These are phyloP conservation scores for Pterostichus niger DNA, from an alignment of 2,888 invertebrate species.

Conservation along the genomic window DNA sequence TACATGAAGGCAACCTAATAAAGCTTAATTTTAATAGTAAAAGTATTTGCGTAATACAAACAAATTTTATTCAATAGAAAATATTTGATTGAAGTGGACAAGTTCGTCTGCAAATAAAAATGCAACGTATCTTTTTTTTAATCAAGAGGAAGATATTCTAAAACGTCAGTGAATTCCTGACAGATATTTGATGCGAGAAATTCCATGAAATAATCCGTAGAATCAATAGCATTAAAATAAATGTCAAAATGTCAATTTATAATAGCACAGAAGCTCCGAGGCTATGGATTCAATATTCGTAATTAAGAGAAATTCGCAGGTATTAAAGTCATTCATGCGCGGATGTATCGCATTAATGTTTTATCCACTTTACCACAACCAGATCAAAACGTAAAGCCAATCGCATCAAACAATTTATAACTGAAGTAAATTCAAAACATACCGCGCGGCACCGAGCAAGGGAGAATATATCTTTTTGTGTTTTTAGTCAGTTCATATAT, in stretches of 20 bases:
- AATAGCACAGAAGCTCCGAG: neutral
- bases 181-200: neutral
- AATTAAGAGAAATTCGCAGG: constrained; percentile 25
- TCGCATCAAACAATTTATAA: constrained; percentile 16
- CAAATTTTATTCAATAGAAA: too few relatives aligned
- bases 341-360: neutral
- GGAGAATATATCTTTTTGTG: constrained; percentile 27
- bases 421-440: neutral
- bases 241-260: constrained; percentile 25
- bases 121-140: too few relatives aligned
- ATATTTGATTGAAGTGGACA: too few relatives aligned
- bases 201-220: neutral
- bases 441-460: neutral
- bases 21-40: too few relatives aligned
- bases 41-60: too few relatives aligned
- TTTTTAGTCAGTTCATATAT: constrained; percentile 45
- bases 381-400: constrained; percentile 8
- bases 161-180: too few relatives aligned
- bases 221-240: neutral
- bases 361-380: constrained; percentile 15
- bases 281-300: constrained; percentile 26
- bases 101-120: neutral
- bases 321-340: constrained; percentile 4
- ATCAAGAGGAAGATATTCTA: too few relatives aligned
- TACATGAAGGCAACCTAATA: too few relatives aligned